phyloP scores from a whole-genome alignment of 2,797 vertebrate species.

The Sarcoramphus papa region DNA sequence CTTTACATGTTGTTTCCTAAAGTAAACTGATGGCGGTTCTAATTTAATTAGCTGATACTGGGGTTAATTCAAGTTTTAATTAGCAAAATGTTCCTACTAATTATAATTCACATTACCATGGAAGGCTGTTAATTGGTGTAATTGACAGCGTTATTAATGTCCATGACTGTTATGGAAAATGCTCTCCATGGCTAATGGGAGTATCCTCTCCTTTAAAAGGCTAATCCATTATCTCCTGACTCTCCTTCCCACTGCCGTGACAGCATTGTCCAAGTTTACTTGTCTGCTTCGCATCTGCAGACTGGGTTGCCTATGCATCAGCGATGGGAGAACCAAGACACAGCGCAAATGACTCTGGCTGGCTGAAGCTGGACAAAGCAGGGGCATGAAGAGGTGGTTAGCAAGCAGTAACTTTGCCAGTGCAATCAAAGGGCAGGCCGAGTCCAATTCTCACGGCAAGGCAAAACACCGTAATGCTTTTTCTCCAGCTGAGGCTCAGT shows the following conservation, averaged over 20 bases:
- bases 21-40: background rate
- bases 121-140: slow-evolving; percentile 7
- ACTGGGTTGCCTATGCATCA: background rate
- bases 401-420: background rate
- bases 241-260: background rate
- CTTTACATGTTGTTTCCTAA: background rate
- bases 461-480: background rate
- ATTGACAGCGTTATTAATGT: slow-evolving; percentile 31
- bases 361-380: background rate
- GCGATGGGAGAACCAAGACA: background rate
- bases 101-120: slow-evolving; percentile 17
- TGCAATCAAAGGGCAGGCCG: accelerated
- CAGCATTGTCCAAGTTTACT: background rate
- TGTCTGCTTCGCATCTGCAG: background rate
- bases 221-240: background rate
- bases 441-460: background rate
- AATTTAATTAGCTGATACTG: slow-evolving; percentile 40
- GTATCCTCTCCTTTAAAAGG: background rate
- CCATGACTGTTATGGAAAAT: background rate
- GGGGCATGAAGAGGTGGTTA: background rate
- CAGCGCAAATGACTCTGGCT: accelerated
- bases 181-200: background rate
- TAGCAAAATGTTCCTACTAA: slow-evolving; percentile 13
- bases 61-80: slow-evolving; percentile 37
- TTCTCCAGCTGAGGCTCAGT: background rate